Evolutionary conservation across 2,888 invertebrate genomes (phyloP), one percentile per base, ranked within the genome.

Genomic region (Campoplex nolae): DNA sequence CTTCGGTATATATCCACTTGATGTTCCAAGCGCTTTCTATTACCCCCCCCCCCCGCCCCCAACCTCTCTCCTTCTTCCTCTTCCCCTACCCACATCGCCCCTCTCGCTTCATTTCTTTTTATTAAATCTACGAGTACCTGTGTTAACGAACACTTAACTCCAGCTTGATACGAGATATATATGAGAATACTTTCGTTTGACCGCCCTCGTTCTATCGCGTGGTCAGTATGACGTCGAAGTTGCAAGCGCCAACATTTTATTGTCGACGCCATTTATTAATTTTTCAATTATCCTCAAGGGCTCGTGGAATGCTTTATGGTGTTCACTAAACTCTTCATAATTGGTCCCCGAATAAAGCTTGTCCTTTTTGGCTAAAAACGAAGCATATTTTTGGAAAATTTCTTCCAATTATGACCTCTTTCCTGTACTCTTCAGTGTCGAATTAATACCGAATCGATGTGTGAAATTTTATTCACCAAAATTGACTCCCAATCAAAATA

Each of bases 1-100:
- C 91, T 76, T 70, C 48, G 76, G 32, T 76, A 92, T 90, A 91
- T 91, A 58, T 71, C 92, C 93, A 93, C 94, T 94, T 92, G 93
- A 94, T 94, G 58, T 48, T 92, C 92, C 92, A 91, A 91, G 90
- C 92, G 92, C 91, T 70, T 73, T 32, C 62, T 62, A 32, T 32
- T 32, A 38, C 68, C 42, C 83, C 76, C n/a, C 32, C 16, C 23
- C 32, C 13, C 9, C 92, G 92, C 38, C 1, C 38, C 38, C 38
- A 6, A 1, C 38, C 38, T 4, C 6, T 38, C 38, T 38, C 4
- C 92, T 16, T 28, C 58, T 13, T 18, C 7, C 18, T 13, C 62
- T 48, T 32, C 13, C 73, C 78, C 28, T n/a, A 58, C 38, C 38
- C 28, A n/a, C 71, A 0, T 23, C 23, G 0, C 23, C 23, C 23